Conservation (phyloP, 64 coral and sea anemone species). For the Orbicella faveolata region DNA sequence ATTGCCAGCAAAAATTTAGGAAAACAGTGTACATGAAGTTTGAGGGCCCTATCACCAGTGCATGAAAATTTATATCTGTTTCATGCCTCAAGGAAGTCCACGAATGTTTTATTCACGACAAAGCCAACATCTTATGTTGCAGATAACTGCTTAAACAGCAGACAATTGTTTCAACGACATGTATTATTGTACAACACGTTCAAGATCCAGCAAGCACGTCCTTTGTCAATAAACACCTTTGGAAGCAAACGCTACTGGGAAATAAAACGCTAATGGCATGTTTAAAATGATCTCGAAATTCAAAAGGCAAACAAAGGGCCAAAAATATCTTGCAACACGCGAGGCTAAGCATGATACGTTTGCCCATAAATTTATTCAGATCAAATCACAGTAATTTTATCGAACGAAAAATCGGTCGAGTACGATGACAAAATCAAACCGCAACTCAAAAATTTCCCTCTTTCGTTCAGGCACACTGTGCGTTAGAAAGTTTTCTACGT, state of each 20-base stretch:
- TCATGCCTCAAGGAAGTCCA: too few species aligned
- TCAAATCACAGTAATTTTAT: too few species aligned
- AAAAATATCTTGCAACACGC: slow-evolving; percentile 48
- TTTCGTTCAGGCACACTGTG: slow-evolving; percentile 13
- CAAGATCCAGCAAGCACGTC: not conserved
- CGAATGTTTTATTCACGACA: not conserved
- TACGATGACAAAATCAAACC: not conserved
- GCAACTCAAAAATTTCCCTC: not conserved
- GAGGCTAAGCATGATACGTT: not conserved
- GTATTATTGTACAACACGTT: not conserved
- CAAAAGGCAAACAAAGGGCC: slow-evolving; percentile 22
- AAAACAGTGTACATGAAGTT: not conserved
- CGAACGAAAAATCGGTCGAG: not conserved
- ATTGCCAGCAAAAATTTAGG: not conserved
- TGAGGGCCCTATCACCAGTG: not conserved
- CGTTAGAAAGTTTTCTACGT: not conserved
- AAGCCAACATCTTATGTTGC: not conserved
- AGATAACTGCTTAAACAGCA: not conserved
- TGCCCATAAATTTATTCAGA: not conserved
- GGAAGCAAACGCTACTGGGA: not conserved
- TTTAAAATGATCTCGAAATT: slow-evolving; percentile 35
- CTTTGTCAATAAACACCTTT: slow-evolving; percentile 18
- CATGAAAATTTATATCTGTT: too few species aligned
- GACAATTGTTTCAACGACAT: not conserved
- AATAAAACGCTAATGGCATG: slow-evolving; percentile 15